A percentile compares a stretch with the other conserved stretches of the same genome.
Evolutionary conservation across 2,888 invertebrate genomes (phyloP).

Genomic region (Drosophila silvestris): DNA sequence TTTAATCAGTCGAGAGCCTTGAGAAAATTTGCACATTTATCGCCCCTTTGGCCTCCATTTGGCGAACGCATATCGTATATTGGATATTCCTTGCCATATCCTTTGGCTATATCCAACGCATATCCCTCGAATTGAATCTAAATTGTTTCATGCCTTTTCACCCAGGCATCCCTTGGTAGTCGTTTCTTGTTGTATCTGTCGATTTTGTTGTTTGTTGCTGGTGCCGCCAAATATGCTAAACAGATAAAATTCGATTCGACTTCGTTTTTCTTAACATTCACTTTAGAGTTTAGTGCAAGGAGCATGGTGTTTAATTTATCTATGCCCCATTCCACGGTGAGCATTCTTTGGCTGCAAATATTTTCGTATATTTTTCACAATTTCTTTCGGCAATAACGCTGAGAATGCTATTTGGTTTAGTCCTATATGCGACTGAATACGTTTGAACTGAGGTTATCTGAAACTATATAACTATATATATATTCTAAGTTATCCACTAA

Average conservation of each 20-base stretch:
- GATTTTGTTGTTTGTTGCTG: conserved; percentile 19
- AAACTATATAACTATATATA: too few species aligned
- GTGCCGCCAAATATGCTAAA: conserved; percentile 64
- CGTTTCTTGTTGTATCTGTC: conserved; percentile 32
- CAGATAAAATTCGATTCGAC: conserved; percentile 67
- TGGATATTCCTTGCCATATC: conserved; percentile 40
- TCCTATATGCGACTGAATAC: background rate
- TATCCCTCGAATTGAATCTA: conserved; percentile 70
- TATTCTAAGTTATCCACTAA: background rate
- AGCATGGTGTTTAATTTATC: conserved; percentile 60
- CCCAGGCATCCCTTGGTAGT: conserved; percentile 42
- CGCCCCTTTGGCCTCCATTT: conserved; percentile 41
- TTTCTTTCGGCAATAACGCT: conserved; percentile 41
- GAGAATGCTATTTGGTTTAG: conserved; percentile 9
- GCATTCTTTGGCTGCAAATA: conserved; percentile 54
- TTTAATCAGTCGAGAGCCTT: conserved; percentile 65
- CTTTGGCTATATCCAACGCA: conserved; percentile 30
- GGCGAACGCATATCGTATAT: conserved; percentile 38
- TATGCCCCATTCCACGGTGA: conserved; percentile 29
- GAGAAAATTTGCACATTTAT: conserved; percentile 70
- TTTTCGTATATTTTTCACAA: conserved; percentile 42
- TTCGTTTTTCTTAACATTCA: conserved; percentile 39
- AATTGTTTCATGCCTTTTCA: conserved; percentile 71
- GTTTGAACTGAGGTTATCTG: background rate
- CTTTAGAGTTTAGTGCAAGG: conserved; percentile 19